Evolutionary conservation across 2,113 vertebrate genomes (phyloP), one percentile per base, ranked within the genome.

Genomic region (Melanostigma gelatinosum): DNA sequence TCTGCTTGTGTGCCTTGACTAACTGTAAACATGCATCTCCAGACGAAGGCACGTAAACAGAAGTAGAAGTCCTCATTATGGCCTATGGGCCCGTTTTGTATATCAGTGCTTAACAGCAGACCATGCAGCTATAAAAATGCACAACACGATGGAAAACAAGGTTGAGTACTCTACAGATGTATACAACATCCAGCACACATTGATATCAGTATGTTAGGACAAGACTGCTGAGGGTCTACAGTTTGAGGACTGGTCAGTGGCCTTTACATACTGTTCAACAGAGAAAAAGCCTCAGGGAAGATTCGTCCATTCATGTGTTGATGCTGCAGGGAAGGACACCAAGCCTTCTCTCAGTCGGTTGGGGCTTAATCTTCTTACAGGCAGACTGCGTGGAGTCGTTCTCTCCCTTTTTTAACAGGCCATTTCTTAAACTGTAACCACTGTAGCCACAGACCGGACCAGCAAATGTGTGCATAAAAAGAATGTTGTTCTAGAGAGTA

Each of bases 361-460:
- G 44, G 38, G 29, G 27, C 38, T 75, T 85, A 83, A 82, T 87
- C 79, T 79, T 82, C 79, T 91, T 82, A 74, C 67, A 29, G 76
- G 11, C 34, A 32, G 64, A 38, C 32, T 65, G 52, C 60, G 77
- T 67, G 29, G 75, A 85, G 73, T 78, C 72, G 1, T n/a, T 40
- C 8, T 74, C 75, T 46, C 52, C 29, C 9, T 58, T 50, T 24
- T 62, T 48, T 48, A 57, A 67, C 20, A 54, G 29, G 16, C 16
- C 20, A 57, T 57, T 81, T 71, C 72, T 77, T 72, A 64, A 75
- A 74, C 9, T 34, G 69, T 29, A 73, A 40, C 67, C 55, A 50
- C 46, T 73, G 63, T 24, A 62, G 50, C 76, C 34, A 20, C 4
- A 74, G 61, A 24, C 24, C 24, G 24, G 24, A 24, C 24, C 24